These are phyloP conservation scores for Eupithecia dodoneata DNA, from an alignment of 2,888 invertebrate genomes.

Conservation along the genomic window DNA sequence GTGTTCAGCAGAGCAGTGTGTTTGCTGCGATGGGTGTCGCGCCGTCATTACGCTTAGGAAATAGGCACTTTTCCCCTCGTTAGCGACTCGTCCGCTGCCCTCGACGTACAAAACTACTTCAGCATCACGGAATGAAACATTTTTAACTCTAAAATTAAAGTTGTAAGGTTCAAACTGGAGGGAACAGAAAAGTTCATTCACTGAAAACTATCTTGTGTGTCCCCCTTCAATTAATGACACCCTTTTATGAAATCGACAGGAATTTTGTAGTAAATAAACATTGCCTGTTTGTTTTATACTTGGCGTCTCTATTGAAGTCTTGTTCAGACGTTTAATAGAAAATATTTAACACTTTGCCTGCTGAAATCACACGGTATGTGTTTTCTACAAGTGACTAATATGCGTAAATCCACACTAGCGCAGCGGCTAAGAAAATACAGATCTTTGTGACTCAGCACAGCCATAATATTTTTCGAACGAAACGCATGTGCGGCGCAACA, in stretches of 20 bases:
- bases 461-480: no score
- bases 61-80: slow-evolving; percentile 84
- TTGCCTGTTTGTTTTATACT: slow-evolving; percentile 12
- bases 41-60: slow-evolving; percentile 81
- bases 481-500: no score
- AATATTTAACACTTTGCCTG: no score
- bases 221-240: slow-evolving; percentile 53
- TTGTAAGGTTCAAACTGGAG: slow-evolving; percentile 24
- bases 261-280: slow-evolving; percentile 31
- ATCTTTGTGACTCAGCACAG: no score
- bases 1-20: slow-evolving; percentile 51
- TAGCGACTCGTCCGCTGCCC: slow-evolving; percentile 74
- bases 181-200: slow-evolving; percentile 40
- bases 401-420: no score
- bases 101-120: slow-evolving; percentile 53
- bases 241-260: slow-evolving; percentile 41
- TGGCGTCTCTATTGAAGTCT: not conserved
- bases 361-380: no score
- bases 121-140: slow-evolving; percentile 28
- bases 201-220: slow-evolving; percentile 50
- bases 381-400: no score
- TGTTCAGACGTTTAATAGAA: not conserved
- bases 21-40: slow-evolving; percentile 66
- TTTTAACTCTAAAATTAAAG: slow-evolving; percentile 34
- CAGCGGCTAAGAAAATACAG: no score